These are phyloP conservation scores for Rotaria sp. DNA, from an alignment of 2,888 invertebrate genomes.

Conservation along the genomic window DNA sequence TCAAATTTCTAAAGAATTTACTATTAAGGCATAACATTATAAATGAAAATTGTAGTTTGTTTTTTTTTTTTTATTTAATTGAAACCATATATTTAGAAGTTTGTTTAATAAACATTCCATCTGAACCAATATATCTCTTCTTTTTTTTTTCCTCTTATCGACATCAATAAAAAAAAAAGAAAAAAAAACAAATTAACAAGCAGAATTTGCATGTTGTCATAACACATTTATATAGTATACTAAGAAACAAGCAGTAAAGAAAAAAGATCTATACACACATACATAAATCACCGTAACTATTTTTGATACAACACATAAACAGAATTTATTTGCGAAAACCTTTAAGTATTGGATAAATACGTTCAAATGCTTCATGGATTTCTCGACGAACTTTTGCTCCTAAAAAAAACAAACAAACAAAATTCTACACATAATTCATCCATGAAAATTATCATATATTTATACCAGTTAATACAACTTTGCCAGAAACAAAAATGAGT, in stretches of 20 bases:
- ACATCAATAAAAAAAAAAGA: background rate
- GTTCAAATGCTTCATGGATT: slow-evolving; percentile 82
- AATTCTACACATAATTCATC: too few relatives aligned
- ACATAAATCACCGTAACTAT: background rate
- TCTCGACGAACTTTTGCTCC: slow-evolving; percentile 85
- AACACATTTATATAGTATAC: background rate
- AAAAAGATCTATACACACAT: background rate
- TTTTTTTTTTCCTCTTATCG: background rate
- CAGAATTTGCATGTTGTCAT: background rate
- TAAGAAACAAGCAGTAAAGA: background rate
- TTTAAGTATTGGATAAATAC: slow-evolving; percentile 85
- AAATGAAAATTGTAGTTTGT: too few relatives aligned
- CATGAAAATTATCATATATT: background rate
- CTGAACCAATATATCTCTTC: background rate
- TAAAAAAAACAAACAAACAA: slow-evolving; percentile 48
- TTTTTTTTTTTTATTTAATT: background rate
- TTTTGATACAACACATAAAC: background rate
- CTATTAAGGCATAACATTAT: too few relatives aligned
- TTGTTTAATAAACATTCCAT: background rate
- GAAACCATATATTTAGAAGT: background rate
- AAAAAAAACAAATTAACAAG: background rate
- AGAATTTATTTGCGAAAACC: slow-evolving; percentile 70
- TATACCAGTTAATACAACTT: slow-evolving; percentile 79
- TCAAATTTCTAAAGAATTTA: too few relatives aligned
- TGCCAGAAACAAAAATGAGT: slow-evolving; percentile 96